A percentile compares a stretch with the other conserved stretches of the same genome.
phyloP scores from a whole-genome alignment of 1,140 invertebrate genomes.

The Ips typographus region DNA sequence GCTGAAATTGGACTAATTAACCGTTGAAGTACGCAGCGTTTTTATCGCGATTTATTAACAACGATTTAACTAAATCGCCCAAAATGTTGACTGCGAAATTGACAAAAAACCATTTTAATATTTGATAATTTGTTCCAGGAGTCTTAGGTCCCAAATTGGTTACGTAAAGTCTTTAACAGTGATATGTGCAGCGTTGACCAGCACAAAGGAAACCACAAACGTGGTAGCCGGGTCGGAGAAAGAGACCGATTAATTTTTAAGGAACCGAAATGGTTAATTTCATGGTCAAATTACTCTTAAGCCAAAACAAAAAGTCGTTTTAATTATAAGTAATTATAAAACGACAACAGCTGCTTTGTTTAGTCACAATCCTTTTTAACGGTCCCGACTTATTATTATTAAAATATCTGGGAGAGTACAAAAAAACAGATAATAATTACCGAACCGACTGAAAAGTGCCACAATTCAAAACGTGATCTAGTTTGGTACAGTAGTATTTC shows the following conservation, averaged over 20 bases:
- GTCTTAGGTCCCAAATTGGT: too few relatives aligned
- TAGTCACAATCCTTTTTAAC: constrained; percentile 12
- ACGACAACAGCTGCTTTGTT: constrained; percentile 16
- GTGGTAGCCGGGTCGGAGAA: too few relatives aligned
- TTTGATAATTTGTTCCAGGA: too few relatives aligned
- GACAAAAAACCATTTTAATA: too few relatives aligned
- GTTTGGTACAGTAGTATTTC: constrained; percentile 10
- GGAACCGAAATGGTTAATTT: constrained; percentile 23
- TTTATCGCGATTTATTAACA: background rate
- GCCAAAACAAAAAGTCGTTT: constrained; percentile 19
- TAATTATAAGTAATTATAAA: constrained; percentile 29
- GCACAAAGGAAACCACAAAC: too few relatives aligned
- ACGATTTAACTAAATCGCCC: too few relatives aligned
- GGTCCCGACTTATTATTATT: constrained; percentile 8
- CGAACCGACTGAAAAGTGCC: constrained; percentile 2
- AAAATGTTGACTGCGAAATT: too few relatives aligned
- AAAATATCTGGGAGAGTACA: constrained; percentile 3
- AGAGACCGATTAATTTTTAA: constrained; percentile 5
- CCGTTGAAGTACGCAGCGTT: background rate
- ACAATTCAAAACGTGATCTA: constrained; percentile 15
- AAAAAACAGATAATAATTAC: background rate
- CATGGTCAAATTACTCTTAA: constrained; percentile 26
- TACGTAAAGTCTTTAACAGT: too few relatives aligned
- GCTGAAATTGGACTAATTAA: background rate
- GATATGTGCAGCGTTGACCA: too few relatives aligned